Evolutionary conservation across 2,113 vertebrate species (phyloP).

Genomic region (Sinosuthora webbiana): DNA sequence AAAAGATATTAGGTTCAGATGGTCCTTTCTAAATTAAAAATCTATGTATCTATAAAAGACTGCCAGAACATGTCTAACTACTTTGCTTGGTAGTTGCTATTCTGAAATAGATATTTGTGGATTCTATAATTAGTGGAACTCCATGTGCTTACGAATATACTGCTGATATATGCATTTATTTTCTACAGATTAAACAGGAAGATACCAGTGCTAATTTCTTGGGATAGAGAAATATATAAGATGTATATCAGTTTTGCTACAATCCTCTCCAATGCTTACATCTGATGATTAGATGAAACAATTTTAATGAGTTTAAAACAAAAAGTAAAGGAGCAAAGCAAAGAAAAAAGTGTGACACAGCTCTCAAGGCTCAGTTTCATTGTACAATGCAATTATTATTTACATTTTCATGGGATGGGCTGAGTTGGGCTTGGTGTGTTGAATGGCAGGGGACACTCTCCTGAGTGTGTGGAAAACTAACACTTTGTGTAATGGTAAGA

Average conservation of each 20-base stretch:
- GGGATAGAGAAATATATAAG: neutral
- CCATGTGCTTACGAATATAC: neutral
- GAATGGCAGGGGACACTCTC: neutral
- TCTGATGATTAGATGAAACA: neutral
- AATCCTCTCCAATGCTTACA: neutral
- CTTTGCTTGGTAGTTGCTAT: neutral
- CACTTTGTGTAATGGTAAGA: neutral
- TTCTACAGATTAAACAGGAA: neutral
- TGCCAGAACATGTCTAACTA: neutral
- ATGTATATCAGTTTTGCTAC: neutral
- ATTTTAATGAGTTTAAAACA: neutral
- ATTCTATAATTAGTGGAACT: neutral
- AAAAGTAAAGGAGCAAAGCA: neutral
- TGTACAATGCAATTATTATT: neutral
- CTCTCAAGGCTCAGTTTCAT: neutral
- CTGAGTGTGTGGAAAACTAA: neutral
- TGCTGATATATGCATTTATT: neutral
- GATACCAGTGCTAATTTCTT: neutral
- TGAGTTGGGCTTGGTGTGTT: neutral
- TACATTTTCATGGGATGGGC: neutral
- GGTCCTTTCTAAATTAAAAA: neutral
- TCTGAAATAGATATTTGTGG: neutral
- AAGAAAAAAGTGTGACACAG: accelerated
- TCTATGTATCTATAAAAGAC: neutral
- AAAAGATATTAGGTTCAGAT: neutral